A percentile compares a stretch with the other conserved stretches of the same genome.
These are phyloP conservation scores for Xylocopa sonorina DNA, from an alignment of 1,140 invertebrate genomes.

Conservation along the genomic window DNA sequence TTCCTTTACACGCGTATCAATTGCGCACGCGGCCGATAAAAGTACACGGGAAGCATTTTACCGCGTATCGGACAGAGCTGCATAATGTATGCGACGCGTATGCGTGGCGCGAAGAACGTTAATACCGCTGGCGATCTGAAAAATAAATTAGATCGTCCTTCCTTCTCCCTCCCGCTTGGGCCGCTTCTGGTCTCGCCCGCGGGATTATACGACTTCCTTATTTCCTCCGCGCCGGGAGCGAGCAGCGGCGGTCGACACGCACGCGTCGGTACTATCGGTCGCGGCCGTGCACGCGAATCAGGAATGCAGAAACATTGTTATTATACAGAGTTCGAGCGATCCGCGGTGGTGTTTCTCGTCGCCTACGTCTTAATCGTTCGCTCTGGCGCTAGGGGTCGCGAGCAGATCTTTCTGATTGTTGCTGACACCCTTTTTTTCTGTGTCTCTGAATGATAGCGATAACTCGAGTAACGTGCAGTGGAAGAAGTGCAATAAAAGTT, in stretches of 20 bases:
- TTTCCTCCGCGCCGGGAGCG: conserved; percentile 26
- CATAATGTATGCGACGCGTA: conserved; percentile 26
- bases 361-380: conserved; percentile 60
- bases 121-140: conserved; percentile 50
- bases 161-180: no score
- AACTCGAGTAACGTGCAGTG: no score
- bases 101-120: conserved; percentile 34
- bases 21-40: conserved; percentile 41
- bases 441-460: no score
- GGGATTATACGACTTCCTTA: conserved; percentile 56
- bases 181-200: neutral
- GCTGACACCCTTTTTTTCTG: no score
- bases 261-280: conserved; percentile 33
- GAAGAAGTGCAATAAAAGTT: no score
- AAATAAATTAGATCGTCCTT: conserved; percentile 64
- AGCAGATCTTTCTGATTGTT: no score
- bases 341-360: conserved; percentile 22
- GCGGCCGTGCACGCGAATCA: conserved; percentile 49
- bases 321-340: conserved; percentile 42
- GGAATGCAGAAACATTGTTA: conserved; percentile 52
- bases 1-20: conserved; percentile 46
- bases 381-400: neutral
- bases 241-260: conserved; percentile 10
- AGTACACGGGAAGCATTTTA: conserved; percentile 52
- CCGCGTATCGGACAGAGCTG: conserved; percentile 38